phyloP scores from a whole-genome alignment of 2,113 vertebrate genomes.

The Odocoileus hemionus region DNA sequence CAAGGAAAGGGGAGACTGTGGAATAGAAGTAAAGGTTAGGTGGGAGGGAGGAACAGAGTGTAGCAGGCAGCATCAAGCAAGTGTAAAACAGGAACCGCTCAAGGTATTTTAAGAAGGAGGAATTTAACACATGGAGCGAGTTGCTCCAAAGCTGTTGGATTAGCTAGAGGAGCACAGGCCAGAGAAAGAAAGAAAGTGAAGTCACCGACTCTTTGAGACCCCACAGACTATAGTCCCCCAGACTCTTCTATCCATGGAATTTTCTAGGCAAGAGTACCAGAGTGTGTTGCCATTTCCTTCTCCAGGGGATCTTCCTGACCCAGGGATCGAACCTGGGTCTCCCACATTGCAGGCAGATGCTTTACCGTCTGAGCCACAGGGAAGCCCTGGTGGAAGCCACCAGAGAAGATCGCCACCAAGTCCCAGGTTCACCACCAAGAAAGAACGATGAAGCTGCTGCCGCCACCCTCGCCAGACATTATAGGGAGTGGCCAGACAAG shows the following conservation, averaged over 20 bases:
- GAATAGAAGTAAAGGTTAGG: not conserved
- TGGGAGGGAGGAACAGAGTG: not conserved
- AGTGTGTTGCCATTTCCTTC: not conserved
- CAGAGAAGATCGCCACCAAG: not conserved
- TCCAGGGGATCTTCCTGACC: not conserved
- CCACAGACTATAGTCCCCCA: not conserved
- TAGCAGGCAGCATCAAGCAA: not conserved
- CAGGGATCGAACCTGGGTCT: not conserved
- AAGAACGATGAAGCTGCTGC: not conserved
- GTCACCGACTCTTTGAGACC: not conserved
- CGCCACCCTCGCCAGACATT: rapidly evolving
- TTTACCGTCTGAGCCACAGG: not conserved
- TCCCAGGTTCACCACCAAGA: not conserved
- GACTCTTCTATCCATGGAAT: not conserved
- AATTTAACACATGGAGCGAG: not conserved
- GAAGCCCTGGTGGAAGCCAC: not conserved
- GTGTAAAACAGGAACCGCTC: not conserved
- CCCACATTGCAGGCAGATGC: not conserved
- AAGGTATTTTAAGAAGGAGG: not conserved
- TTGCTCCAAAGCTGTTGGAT: not conserved
- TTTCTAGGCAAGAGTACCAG: not conserved
- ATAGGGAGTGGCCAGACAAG: not conserved
- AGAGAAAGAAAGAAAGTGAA: not conserved
- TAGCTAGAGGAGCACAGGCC: not conserved
- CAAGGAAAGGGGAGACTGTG: not conserved